Percentiles rank a stretch among this genome's conserved stretches.
Conservation (phyloP, 2,888 invertebrate species). For the Eristalis pertinax region DNA sequence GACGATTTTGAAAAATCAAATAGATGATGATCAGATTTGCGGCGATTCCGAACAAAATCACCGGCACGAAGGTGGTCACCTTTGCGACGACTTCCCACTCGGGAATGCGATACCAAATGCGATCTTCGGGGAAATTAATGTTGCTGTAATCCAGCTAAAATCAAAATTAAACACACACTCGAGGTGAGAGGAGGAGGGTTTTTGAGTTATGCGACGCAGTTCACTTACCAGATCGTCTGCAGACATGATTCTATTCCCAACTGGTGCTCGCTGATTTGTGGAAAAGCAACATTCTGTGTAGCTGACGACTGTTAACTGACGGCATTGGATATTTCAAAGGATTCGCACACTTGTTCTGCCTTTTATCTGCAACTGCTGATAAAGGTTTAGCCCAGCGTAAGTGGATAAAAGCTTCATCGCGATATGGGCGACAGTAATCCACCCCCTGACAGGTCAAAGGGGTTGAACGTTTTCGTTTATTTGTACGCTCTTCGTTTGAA, state of each 20-base stretch:
- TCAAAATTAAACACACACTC: neutral
- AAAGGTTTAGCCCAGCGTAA: conserved; percentile 25
- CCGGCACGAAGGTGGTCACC: conserved; percentile 83
- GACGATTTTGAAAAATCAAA: conserved; percentile 84
- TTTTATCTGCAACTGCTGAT: conserved; percentile 33
- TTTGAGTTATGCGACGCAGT: neutral
- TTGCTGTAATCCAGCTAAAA: conserved; percentile 81
- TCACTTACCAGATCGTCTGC: conserved; percentile 26
- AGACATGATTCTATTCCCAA: conserved; percentile 5
- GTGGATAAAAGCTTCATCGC: conserved; percentile 56
- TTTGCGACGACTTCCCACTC: conserved; percentile 85
- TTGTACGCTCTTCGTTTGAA: neutral
- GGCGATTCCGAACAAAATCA: conserved; percentile 86
- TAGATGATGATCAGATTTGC: conserved; percentile 86
- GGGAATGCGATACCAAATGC: conserved; percentile 86
- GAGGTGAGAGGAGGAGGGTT: neutral
- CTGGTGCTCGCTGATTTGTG: neutral
- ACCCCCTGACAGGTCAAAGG: conserved; percentile 31
- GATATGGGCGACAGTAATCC: conserved; percentile 8
- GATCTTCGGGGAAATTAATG: conserved; percentile 82
- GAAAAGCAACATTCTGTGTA: neutral
- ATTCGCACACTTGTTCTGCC: neutral
- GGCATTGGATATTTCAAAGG: neutral
- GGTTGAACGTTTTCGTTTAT: neutral
- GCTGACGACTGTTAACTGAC: neutral